Percentiles rank a stretch among this genome's conserved stretches.
These are phyloP conservation scores for Stenichneumon culpator DNA, from an alignment of 2,888 invertebrate species.

Conservation along the genomic window DNA sequence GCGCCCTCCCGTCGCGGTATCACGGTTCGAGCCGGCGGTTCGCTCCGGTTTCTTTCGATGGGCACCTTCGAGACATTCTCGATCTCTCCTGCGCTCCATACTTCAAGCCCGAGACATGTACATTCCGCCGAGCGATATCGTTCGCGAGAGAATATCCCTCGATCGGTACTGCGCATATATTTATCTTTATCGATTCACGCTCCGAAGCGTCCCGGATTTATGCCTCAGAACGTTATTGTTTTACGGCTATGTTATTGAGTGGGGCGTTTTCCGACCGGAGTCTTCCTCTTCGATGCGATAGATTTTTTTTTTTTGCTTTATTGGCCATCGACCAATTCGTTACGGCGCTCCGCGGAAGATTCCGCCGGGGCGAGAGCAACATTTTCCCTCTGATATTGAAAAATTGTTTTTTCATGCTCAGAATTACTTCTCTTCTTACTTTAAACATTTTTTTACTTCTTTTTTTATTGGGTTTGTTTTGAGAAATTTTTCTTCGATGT, in stretches of 20 bases:
- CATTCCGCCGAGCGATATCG: not conserved
- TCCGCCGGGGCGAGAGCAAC: no score
- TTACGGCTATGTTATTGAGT: not conserved
- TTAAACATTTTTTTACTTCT: no score
- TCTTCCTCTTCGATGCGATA: not conserved
- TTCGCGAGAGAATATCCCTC: not conserved
- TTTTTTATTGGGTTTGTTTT: no score
- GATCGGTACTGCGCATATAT: not conserved
- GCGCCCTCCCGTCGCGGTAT: conserved; percentile 25
- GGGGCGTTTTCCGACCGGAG: not conserved
- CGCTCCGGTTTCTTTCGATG: not conserved
- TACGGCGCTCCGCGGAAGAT: no score
- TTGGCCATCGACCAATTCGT: no score
- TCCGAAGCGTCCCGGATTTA: not conserved
- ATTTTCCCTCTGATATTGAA: no score
- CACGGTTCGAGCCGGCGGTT: conserved; percentile 34
- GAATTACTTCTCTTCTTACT: no score
- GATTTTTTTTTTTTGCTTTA: no score
- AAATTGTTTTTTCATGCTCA: no score
- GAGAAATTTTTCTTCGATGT: no score
- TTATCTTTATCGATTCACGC: conserved; percentile 6
- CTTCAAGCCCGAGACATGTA: not conserved
- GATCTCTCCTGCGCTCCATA: conserved; percentile 8
- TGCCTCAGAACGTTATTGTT: not conserved
- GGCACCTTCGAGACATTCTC: conserved; percentile 25